Percentiles rank a stretch among this genome's conserved stretches.
phyloP scores from a whole-genome alignment of 1,140 invertebrate species.

The Plectus sambesii region DNA sequence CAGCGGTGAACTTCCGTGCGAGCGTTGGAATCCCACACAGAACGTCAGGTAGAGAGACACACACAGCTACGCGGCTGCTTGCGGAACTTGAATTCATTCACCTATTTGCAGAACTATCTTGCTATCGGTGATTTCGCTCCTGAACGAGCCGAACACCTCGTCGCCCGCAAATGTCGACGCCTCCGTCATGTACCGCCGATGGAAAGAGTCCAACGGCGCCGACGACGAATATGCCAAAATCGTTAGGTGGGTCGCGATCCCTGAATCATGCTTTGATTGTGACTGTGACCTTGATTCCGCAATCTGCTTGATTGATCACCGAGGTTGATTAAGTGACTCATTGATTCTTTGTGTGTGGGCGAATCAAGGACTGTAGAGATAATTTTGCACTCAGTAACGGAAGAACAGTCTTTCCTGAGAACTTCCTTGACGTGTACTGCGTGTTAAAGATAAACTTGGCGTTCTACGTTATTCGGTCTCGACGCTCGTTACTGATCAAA shows the following conservation, averaged over 20 bases:
- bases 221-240: slow-evolving; percentile 99
- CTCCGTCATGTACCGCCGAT: slow-evolving; percentile 96
- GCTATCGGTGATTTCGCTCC: slow-evolving; percentile 88
- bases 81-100: neutral
- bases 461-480: too few relatives aligned
- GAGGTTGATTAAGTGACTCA: too few relatives aligned
- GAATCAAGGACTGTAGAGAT: neutral
- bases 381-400: slow-evolving; percentile 6
- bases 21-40: slow-evolving; percentile 99
- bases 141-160: slow-evolving; percentile 98
- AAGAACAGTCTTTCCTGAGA: too few relatives aligned
- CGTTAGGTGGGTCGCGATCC: slow-evolving; percentile 78
- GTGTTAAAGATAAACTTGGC: too few relatives aligned
- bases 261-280: slow-evolving; percentile 11
- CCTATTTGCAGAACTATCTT: slow-evolving; percentile 69
- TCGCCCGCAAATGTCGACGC: slow-evolving; percentile 99
- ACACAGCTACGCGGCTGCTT: neutral
- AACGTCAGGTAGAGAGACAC: slow-evolving; percentile 63
- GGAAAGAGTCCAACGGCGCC: slow-evolving; percentile 88
- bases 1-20: slow-evolving; percentile 92
- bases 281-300: slow-evolving; percentile 5
- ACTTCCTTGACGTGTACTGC: too few relatives aligned
- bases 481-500: too few relatives aligned
- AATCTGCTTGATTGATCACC: too few relatives aligned
- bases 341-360: slow-evolving; percentile 3